These are phyloP conservation scores for Chrysina gloriosa DNA, from an alignment of 2,888 invertebrate species.

Conservation along the genomic window DNA sequence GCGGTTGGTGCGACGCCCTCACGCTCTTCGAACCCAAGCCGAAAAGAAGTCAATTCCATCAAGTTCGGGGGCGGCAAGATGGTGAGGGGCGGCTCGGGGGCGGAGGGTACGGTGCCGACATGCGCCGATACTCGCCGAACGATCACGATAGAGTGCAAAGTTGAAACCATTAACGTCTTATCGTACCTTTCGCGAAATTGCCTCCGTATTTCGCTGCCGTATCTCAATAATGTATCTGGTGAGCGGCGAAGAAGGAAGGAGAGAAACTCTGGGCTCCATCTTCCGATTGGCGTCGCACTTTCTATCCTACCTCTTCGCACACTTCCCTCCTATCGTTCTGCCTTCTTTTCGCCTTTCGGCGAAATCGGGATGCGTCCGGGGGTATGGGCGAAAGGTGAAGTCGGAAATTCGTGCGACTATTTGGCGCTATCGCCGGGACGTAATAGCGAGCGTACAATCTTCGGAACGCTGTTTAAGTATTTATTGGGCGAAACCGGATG, in stretches of 20 bases:
- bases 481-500: constrained; percentile 19
- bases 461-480: constrained; percentile 27
- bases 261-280: constrained; percentile 21
- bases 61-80: constrained; percentile 42
- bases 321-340: background rate
- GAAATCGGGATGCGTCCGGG: background rate
- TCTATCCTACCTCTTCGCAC: background rate
- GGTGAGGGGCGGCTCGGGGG: constrained; percentile 44
- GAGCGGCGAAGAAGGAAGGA: constrained; percentile 44
- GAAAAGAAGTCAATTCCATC: constrained; percentile 52
- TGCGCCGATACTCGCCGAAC: constrained; percentile 51
- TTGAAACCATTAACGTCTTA: constrained; percentile 71
- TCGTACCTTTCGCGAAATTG: constrained; percentile 66
- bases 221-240: constrained; percentile 66
- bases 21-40: background rate
- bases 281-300: constrained; percentile 40
- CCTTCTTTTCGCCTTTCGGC: background rate
- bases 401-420: constrained; percentile 51
- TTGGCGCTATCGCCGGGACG: constrained; percentile 52
- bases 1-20: constrained; percentile 45
- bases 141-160: constrained; percentile 69
- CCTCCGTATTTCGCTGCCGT: constrained; percentile 66
- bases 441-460: constrained; percentile 14
- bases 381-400: constrained; percentile 42
- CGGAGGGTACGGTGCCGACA: constrained; percentile 50